Conservation (phyloP, 2,888 invertebrate genomes). For the Oasisia sp. region DNA sequence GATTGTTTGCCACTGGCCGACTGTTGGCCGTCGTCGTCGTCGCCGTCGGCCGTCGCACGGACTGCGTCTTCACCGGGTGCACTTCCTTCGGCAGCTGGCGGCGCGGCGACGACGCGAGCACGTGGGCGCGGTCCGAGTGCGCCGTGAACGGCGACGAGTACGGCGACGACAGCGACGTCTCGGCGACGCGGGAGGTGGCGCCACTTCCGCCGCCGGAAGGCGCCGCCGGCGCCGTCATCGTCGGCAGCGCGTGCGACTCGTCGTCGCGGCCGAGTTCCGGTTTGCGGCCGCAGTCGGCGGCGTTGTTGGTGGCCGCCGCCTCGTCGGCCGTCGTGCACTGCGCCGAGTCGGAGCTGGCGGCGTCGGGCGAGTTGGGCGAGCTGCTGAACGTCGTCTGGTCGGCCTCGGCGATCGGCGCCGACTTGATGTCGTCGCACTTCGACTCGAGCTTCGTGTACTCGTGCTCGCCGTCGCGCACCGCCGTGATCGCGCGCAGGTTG, state of each 20-base stretch:
- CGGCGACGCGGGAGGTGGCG: neutral
- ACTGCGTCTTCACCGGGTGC: slow-evolving; percentile 27
- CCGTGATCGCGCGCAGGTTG: neutral
- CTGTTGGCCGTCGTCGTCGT: slow-evolving; percentile 13
- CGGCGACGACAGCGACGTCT: neutral
- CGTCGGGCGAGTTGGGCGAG: neutral
- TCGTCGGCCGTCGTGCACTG: neutral
- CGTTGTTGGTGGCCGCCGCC: neutral
- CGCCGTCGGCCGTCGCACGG: neutral
- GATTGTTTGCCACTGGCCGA: slow-evolving; percentile 21
- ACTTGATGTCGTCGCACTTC: neutral
- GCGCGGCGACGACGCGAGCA: slow-evolving; percentile 14
- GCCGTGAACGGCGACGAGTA: neutral
- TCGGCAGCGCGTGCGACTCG: neutral
- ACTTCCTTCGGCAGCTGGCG: slow-evolving; percentile 29
- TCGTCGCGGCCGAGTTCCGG: neutral
- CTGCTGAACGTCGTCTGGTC: neutral
- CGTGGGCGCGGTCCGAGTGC: neutral
- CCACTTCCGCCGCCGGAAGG: slow-evolving; percentile 8
- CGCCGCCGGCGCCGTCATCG: neutral
- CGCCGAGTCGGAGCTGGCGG: neutral
- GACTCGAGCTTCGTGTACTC: slow-evolving; percentile 9
- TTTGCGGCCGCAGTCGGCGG: neutral
- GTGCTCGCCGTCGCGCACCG: slow-evolving; percentile 8
- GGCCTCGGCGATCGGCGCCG: neutral